These are phyloP conservation scores for Tetranychus urticae DNA, from an alignment of 1,140 invertebrate species.

Conservation along the genomic window DNA sequence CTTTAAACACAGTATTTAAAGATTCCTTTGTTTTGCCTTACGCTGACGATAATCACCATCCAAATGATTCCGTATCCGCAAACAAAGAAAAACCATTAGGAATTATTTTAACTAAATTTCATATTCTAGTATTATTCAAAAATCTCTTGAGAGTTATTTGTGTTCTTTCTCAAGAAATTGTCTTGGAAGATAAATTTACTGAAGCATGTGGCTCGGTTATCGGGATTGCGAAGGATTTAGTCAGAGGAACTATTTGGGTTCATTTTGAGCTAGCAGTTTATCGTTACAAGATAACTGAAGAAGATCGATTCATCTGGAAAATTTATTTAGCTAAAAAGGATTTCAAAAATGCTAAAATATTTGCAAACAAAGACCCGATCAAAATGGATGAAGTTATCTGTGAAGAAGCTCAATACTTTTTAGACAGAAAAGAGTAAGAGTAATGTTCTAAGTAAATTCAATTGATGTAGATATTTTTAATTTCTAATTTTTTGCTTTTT, in stretches of 20 bases:
- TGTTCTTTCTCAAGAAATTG: slow-evolving; percentile 55
- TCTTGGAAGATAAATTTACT: slow-evolving; percentile 60
- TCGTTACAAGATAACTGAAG: slow-evolving; percentile 55
- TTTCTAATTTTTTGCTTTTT: not conserved
- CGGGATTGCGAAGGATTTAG: slow-evolving; percentile 53
- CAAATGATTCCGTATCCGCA: not conserved
- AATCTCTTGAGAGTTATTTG: slow-evolving; percentile 61
- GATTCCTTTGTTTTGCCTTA: slow-evolving; percentile 29
- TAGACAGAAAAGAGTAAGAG: slow-evolving; percentile 27
- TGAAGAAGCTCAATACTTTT: slow-evolving; percentile 67
- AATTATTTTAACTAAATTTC: slow-evolving; percentile 71
- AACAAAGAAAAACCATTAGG: slow-evolving; percentile 30
- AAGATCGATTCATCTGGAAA: slow-evolving; percentile 66
- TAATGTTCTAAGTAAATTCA: not conserved
- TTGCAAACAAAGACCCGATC: slow-evolving; percentile 42
- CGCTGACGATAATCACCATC: no score
- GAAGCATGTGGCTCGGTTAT: slow-evolving; percentile 46
- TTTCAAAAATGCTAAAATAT: slow-evolving; percentile 64
- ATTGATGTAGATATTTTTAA: not conserved
- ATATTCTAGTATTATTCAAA: slow-evolving; percentile 54
- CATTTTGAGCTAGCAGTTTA: slow-evolving; percentile 54
- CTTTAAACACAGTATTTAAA: slow-evolving; percentile 28
- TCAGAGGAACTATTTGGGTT: slow-evolving; percentile 56
- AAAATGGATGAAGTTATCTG: slow-evolving; percentile 58
- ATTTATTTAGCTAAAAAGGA: slow-evolving; percentile 43